Base-by-base conservation (phyloP, 2,113 vertebrate species). In the Rhea pennata region DNA sequence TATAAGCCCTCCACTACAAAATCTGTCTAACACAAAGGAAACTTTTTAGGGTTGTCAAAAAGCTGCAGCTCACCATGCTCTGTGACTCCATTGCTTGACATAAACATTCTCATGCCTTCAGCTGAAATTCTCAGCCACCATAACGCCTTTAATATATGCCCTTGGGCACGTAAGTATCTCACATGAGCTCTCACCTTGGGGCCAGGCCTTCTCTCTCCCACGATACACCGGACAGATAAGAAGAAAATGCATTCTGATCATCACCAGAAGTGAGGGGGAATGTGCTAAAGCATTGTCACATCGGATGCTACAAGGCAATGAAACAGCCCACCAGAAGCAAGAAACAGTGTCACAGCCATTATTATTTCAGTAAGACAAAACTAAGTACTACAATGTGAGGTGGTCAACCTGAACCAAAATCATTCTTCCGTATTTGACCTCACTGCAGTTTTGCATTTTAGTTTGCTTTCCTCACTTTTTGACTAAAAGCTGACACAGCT, bases 201-300 rank as follows among this genome's bases (percentile, higher is more conserved):
- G 36, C 1, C 83, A 26, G 16, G 2, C 10, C 36, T 48, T 39
- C 64, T 10, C 27, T 29, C 39, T 36, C 29, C 29, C 36, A 8
- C 2, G 44, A 44, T 2, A 0, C 15, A 39, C 13, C 0, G 1
- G 53, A 73, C 2, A 2, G 58, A 15, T 1, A 2, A 54, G 5
- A n/a, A 46, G 44, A n/a, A 62, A 56, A 11, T 1, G 0, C 6
- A 9, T 14, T 39, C 54, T 6, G 1, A 39, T 48, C 62, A 73
- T 26, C 44, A 62, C 76, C n/a, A 61, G 31, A 61, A 17, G 69
- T 5, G 24, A 33, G 4, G 48, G 11, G 27, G n/a, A 29, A 29
- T 19, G 56, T 33, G 24, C 2, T 4, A 74, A 40, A 23, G 16
- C 24, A 15, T 16, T 7, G 10, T n/a, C 50, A 26, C 16, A 59